These are phyloP conservation scores for Hoplostethus mediterraneus DNA, from an alignment of 2,797 vertebrate genomes.

Conservation along the genomic window DNA sequence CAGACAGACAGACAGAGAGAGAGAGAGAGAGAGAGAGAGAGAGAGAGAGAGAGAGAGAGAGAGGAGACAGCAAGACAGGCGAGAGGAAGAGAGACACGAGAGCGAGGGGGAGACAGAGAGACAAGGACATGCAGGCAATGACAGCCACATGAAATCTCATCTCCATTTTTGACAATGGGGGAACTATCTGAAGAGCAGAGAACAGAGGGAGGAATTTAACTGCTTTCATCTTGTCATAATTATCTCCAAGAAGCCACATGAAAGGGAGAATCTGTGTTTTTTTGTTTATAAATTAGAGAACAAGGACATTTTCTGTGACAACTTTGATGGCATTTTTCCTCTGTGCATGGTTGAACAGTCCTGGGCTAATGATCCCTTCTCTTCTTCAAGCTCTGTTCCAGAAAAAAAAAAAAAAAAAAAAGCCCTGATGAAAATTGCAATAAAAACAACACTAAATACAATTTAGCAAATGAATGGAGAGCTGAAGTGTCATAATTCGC, in stretches of 20 bases:
- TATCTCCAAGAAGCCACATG: constrained; percentile 87
- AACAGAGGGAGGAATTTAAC: constrained; percentile 87
- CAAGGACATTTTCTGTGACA: constrained; percentile 84
- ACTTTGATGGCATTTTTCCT: constrained; percentile 82
- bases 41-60: constrained; percentile 41
- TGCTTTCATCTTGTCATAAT: constrained; percentile 88
- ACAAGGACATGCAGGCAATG: constrained; percentile 77
- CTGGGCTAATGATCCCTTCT: constrained; percentile 80
- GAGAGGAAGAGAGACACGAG: constrained; percentile 62
- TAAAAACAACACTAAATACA: constrained; percentile 82
- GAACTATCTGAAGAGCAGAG: constrained; percentile 84
- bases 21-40: constrained; percentile 53
- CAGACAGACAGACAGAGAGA: constrained; percentile 56
- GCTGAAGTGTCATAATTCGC: constrained; percentile 74
- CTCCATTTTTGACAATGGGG: constrained; percentile 89
- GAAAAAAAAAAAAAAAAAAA: constrained; percentile 52
- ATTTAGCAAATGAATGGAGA: constrained; percentile 77
- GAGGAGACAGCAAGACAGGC: constrained; percentile 20
- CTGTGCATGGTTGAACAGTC: constrained; percentile 80
- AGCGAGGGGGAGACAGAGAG: constrained; percentile 58
- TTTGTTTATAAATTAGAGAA: constrained; percentile 88
- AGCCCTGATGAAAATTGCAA: constrained; percentile 77
- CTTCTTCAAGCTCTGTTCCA: constrained; percentile 69
- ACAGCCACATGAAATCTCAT: constrained; percentile 87
- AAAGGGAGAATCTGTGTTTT: constrained; percentile 83